phyloP scores from a whole-genome alignment of 2,888 invertebrate genomes.

The Epistrophe grossulariae region DNA sequence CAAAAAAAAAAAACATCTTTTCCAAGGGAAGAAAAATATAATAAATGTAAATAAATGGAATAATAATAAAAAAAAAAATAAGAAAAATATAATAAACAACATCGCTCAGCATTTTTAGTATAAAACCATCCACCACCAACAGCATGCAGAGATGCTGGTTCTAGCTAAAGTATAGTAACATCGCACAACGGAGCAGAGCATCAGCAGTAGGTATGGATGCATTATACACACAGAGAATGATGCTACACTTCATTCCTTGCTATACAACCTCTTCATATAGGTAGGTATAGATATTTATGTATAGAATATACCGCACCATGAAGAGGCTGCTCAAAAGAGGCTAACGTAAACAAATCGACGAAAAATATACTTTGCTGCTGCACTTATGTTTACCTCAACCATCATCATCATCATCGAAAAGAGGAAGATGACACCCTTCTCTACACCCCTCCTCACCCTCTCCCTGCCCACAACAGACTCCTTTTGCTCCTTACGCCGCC shows the following conservation, averaged over 20 bases:
- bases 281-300: too few species aligned
- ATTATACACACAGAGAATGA: neutral
- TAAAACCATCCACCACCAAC: constrained; percentile 4
- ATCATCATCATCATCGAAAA: neutral
- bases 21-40: constrained; percentile 70
- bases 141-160: constrained; percentile 46
- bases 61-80: constrained; percentile 25
- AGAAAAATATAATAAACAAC: constrained; percentile 16
- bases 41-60: constrained; percentile 74
- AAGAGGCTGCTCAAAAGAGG: constrained; percentile 61
- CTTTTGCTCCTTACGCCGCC: neutral
- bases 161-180: constrained; percentile 33
- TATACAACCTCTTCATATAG: neutral
- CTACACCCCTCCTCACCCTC: too few species aligned
- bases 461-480: neutral
- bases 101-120: constrained; percentile 66
- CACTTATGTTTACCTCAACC: constrained; percentile 68
- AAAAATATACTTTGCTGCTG: constrained; percentile 65
- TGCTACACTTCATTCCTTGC: constrained; percentile 49
- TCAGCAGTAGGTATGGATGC: neutral
- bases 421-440: constrained; percentile 29
- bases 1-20: constrained; percentile 41
- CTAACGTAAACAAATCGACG: constrained; percentile 73
- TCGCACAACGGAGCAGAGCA: constrained; percentile 12
- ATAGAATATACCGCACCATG: neutral